Evolutionary conservation across 1,140 invertebrate species (phyloP), one percentile per base, ranked within the genome.

Genomic region (Calephelis virginiensis): DNA sequence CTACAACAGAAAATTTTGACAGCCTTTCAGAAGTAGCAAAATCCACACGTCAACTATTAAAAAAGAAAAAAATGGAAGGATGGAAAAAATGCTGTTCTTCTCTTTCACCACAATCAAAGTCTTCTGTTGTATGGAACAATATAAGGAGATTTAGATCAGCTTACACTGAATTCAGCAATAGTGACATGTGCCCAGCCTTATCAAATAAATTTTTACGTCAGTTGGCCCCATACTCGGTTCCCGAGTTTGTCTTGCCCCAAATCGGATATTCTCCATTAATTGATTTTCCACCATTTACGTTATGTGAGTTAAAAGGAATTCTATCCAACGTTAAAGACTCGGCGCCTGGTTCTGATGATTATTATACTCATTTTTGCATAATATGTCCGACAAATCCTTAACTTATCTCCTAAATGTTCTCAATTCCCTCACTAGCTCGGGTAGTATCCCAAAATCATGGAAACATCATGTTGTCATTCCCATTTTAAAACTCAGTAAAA

Each of bases 401-500:
- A 37, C 28, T 12, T 56, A 56, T 9, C 28, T 56, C 11, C 6
- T 56, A 56, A 56, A 56, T 56, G 53, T 38, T 37, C 6, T 56
- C 9, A 56, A 56, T 37, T 56, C 53, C 37, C 53, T 56, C 9
- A 37, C 28, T 38, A 5, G 9, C 11, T 70, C 61, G 17, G 64
- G 70, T 43, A 40, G 46, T 9, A 64, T 78, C 7, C 74, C 71
- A 14, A 4, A 47, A 11, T 56, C 63, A 8, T 78, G 76, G 76
- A 76, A 68, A 71, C 11, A 17, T 10, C 72, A 78, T 63, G 40
- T 53, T 28, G 50, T 78, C 17, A 71, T 78, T 13, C 70, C 72
- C 2, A 76, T 78, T 28, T 48, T 74, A 38, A 78, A 76, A 72
- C 63, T 70, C 12, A 40, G 64, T 53, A 78, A 78, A 73, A 9